A percentile compares a stretch with the other conserved stretches of the same genome.
Conservation (phyloP, 2,888 invertebrate genomes). For the Scaptomyza flava region DNA sequence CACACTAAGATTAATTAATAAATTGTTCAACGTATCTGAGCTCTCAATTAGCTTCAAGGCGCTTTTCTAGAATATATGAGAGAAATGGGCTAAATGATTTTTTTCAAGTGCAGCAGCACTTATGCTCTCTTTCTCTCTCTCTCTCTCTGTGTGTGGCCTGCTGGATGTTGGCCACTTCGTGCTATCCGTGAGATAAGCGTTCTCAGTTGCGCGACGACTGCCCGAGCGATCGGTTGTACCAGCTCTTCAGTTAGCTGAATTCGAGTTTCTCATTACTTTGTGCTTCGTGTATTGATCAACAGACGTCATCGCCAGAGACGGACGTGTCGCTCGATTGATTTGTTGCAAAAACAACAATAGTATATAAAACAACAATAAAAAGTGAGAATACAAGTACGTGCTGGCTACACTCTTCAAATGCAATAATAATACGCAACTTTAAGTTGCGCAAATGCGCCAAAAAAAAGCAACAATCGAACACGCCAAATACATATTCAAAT, state of each 20-base stretch:
- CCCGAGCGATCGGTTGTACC: constrained; percentile 66
- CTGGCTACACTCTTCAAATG: constrained; percentile 39
- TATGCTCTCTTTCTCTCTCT: constrained; percentile 6
- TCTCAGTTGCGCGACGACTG: constrained; percentile 60
- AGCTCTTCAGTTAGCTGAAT: constrained; percentile 19
- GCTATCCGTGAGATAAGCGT: constrained; percentile 18
- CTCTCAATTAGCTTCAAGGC: background rate
- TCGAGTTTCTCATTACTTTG: constrained; percentile 39
- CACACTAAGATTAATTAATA: background rate
- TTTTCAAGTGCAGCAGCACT: constrained; percentile 22
- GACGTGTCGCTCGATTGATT: constrained; percentile 71
- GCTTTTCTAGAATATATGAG: background rate
- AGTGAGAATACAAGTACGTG: constrained; percentile 65
- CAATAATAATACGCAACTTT: constrained; percentile 31
- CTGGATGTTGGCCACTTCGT: background rate
- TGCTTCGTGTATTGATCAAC: constrained; percentile 47
- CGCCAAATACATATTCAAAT: constrained; percentile 13
- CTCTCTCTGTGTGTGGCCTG: background rate
- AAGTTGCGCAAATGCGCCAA: constrained; percentile 29
- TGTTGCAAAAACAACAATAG: constrained; percentile 45
- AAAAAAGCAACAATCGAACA: constrained; percentile 16
- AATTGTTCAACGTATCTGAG: too few species aligned
- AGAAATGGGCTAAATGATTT: constrained; percentile 7
- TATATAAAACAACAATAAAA: constrained; percentile 16
- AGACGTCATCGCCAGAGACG: constrained; percentile 71